phyloP scores from a whole-genome alignment of 2,797 vertebrate species.

The Poeciliopsis presidionis region DNA sequence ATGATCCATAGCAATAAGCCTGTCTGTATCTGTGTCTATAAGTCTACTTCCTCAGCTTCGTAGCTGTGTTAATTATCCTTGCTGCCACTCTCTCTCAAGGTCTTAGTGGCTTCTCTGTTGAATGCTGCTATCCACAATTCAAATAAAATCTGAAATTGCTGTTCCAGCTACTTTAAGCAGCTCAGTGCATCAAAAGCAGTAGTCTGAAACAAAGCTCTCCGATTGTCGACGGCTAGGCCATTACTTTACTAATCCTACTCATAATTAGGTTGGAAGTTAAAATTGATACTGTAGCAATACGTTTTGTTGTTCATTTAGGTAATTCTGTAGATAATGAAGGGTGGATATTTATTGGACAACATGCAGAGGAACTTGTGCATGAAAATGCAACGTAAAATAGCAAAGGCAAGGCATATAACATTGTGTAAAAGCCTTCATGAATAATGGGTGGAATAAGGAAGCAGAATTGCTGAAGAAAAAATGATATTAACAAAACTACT shows the following conservation, averaged over 20 bases:
- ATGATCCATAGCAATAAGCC: conserved; percentile 62
- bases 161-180: conserved; percentile 56
- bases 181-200: conserved; percentile 43
- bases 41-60: conserved; percentile 64
- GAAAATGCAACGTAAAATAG: not conserved
- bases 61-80: conserved; percentile 73
- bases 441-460: not conserved
- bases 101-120: conserved; percentile 68
- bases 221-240: conserved; percentile 49
- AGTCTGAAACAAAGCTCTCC: conserved; percentile 47
- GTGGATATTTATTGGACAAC: not conserved
- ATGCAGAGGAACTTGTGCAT: not conserved
- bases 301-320: conserved; percentile 1
- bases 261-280: conserved; percentile 56
- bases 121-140: conserved; percentile 61
- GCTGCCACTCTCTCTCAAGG: conserved; percentile 76
- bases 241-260: conserved; percentile 56
- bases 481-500: not conserved
- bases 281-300: conserved; percentile 49
- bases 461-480: not conserved
- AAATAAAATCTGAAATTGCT: conserved; percentile 57
- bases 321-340: not conserved
- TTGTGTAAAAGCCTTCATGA: not conserved
- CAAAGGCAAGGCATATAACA: not conserved
- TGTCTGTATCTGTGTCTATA: conserved; percentile 69